phyloP scores from a whole-genome alignment of 1,140 invertebrate genomes.

The Zaprionus tsacasi region DNA sequence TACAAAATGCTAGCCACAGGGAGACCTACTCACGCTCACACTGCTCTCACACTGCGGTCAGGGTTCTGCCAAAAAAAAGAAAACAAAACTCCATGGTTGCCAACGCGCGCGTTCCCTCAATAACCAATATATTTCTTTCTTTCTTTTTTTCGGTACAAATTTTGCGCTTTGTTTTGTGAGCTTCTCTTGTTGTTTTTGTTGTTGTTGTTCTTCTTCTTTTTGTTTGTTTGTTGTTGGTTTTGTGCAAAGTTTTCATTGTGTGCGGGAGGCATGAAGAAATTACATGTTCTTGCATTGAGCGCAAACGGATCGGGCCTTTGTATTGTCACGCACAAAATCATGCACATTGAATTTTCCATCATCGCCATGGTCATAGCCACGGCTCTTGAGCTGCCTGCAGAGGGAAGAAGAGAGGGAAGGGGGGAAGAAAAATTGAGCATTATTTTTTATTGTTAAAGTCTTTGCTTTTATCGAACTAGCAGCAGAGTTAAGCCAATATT shows the following conservation, averaged over 20 bases:
- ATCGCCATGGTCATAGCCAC: constrained; percentile 86
- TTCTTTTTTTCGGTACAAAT: constrained; percentile 32
- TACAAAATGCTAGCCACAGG: constrained; percentile 60
- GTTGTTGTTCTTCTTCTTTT: constrained; percentile 13
- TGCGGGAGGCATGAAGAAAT: constrained; percentile 51
- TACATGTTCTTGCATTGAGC: constrained; percentile 84
- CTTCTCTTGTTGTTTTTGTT: constrained; percentile 29
- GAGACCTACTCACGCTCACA: constrained; percentile 10
- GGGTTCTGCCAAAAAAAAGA: constrained; percentile 46
- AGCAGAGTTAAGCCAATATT: neutral
- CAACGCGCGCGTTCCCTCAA: constrained; percentile 34
- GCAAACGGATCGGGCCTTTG: constrained; percentile 85
- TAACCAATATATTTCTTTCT: constrained; percentile 50
- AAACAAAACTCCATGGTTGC: constrained; percentile 6
- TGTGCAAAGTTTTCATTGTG: constrained; percentile 60
- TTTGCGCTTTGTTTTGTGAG: constrained; percentile 58
- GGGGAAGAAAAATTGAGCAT: neutral
- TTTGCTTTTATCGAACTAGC: neutral
- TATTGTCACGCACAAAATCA: constrained; percentile 88
- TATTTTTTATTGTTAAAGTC: neutral
- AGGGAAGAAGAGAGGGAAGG: constrained; percentile 41
- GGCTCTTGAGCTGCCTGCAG: constrained; percentile 87
- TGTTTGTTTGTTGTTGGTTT: constrained; percentile 25
- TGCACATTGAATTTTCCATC: constrained; percentile 88
- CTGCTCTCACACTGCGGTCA: constrained; percentile 12